Evolutionary conservation across 2,888 invertebrate species (phyloP).

Genomic region (Machimus rusticus): DNA sequence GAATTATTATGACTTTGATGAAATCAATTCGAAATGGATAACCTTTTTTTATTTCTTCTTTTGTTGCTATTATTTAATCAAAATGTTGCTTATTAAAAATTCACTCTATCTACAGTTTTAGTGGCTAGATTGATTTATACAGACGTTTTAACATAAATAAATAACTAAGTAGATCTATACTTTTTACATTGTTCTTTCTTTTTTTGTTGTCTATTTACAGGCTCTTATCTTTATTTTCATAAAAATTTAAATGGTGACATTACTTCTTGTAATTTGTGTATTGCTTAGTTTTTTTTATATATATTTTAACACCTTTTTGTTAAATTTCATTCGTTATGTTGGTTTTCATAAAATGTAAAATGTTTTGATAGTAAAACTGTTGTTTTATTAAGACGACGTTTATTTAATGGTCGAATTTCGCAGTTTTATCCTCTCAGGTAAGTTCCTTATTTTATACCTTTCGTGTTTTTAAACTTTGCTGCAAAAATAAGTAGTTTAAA

Average conservation of each 20-base stretch:
- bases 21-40: conserved; percentile 10
- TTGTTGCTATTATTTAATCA: conserved; percentile 4
- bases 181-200: background rate
- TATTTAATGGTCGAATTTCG: background rate
- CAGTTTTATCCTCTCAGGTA: background rate
- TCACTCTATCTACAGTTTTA: conserved; percentile 27
- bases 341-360: background rate
- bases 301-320: background rate
- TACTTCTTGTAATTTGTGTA: background rate
- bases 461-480: background rate
- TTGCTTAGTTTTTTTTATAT: background rate
- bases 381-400: background rate
- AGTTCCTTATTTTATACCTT: background rate
- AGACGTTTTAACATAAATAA: conserved; percentile 14
- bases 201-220: background rate
- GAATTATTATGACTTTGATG: conserved; percentile 7
- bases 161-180: conserved; percentile 7
- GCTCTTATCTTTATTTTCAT: background rate
- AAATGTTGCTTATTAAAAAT: conserved; percentile 25
- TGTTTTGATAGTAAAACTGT: background rate
- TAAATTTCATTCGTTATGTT: background rate
- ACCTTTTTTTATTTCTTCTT: background rate
- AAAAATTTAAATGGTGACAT: background rate
- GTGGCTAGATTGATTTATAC: conserved; percentile 15
- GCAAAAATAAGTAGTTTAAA: background rate